Conservation (phyloP, 2,888 invertebrate genomes). For the Ypsolopha sequella region DNA sequence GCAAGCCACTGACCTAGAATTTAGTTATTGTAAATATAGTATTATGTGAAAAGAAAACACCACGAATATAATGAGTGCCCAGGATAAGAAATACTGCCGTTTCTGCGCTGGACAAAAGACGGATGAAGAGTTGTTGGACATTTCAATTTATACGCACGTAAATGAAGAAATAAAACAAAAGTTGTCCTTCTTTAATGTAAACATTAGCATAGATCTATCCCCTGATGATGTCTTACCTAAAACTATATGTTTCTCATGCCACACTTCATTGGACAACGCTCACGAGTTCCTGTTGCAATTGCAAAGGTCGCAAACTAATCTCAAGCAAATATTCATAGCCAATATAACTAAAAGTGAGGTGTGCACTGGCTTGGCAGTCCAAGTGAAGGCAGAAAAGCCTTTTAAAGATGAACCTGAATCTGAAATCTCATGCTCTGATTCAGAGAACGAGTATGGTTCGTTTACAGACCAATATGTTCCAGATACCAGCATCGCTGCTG, state of each 20-base stretch:
- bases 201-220: constrained; percentile 8
- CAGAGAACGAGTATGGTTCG: no score
- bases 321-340: neutral
- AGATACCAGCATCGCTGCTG: no score
- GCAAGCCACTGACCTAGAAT: no score
- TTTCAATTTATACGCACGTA: neutral
- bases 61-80: no score
- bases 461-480: no score
- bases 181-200: neutral
- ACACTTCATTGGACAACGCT: constrained; percentile 8
- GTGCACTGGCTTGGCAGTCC: neutral
- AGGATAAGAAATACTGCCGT: constrained; percentile 1
- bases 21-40: no score
- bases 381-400: neutral
- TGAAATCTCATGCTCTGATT: neutral
- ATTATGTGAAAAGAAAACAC: no score
- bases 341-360: neutral
- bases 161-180: neutral
- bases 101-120: constrained; percentile 9
- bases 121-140: neutral
- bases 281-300: constrained; percentile 10
- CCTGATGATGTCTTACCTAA: constrained; percentile 10
- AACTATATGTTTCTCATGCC: constrained; percentile 12
- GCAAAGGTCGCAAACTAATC: neutral
- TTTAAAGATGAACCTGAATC: neutral